Percentiles rank a stretch among this genome's conserved stretches.
These are phyloP conservation scores for Rhea americana DNA, from an alignment of 2,113 vertebrate species.

Conservation along the genomic window DNA sequence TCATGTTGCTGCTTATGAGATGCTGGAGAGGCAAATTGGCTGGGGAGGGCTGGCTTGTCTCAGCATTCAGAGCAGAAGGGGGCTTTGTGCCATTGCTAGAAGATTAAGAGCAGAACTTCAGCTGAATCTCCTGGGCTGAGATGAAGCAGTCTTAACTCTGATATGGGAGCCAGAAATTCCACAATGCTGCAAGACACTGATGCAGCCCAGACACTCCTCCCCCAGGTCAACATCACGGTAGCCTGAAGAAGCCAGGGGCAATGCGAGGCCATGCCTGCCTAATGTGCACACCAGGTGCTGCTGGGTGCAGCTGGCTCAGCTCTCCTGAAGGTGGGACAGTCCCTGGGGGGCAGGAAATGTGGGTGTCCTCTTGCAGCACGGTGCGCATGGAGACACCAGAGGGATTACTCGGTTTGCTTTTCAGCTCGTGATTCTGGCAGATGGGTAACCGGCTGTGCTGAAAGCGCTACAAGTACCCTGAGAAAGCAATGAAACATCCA, in stretches of 20 bases:
- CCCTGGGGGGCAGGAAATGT: accelerated
- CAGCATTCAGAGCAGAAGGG: neutral
- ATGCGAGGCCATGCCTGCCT: neutral
- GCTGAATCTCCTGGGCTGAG: neutral
- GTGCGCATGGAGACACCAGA: accelerated
- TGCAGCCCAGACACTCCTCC: neutral
- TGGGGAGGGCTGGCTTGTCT: neutral
- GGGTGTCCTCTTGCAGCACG: neutral
- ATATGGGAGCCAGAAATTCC: neutral
- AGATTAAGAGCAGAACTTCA: neutral
- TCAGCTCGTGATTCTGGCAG: neutral
- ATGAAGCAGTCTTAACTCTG: neutral
- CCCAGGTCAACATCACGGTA: accelerated
- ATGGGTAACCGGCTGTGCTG: accelerated
- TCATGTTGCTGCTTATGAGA: accelerated
- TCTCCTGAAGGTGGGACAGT: neutral
- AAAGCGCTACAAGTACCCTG: neutral
- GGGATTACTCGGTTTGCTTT: neutral
- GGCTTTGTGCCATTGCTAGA: neutral
- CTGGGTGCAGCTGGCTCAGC: neutral
- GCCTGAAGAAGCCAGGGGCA: neutral
- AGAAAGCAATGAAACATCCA: neutral
- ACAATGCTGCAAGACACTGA: neutral
- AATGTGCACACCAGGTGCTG: neutral
- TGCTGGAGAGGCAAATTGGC: neutral